Percentiles rank a stretch among this genome's conserved stretches.
Evolutionary conservation across 2,113 vertebrate species (phyloP).

Genomic region (Piaya cayana): DNA sequence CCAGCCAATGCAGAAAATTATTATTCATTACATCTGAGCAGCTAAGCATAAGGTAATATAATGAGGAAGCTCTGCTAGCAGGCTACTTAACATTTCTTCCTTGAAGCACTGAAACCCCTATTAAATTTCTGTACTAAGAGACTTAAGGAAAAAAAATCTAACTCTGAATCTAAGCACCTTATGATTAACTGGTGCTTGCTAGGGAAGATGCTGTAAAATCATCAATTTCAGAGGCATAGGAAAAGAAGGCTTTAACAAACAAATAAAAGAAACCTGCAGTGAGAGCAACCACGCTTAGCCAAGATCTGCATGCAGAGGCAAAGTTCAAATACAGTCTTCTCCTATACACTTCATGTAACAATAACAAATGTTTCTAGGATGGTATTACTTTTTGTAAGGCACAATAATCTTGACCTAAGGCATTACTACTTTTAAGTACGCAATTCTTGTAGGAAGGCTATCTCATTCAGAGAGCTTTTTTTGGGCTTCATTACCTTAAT

Average conservation of each 20-base stretch:
- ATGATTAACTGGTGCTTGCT: constrained; percentile 30
- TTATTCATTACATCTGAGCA: constrained; percentile 38
- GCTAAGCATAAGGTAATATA: constrained; percentile 36
- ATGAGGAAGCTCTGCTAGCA: constrained; percentile 18
- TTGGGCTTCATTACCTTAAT: neutral
- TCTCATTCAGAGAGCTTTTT: neutral
- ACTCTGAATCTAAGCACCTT: constrained; percentile 1
- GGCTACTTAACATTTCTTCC: constrained; percentile 46
- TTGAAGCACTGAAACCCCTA: constrained; percentile 34
- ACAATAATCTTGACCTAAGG: neutral
- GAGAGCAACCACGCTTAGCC: fast-evolving
- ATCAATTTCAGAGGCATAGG: neutral
- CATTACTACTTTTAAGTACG: neutral
- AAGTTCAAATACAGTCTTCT: neutral
- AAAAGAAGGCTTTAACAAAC: neutral
- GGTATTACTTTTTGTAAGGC: neutral
- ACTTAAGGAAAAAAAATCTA: neutral
- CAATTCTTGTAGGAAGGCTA: neutral
- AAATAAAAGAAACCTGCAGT: neutral
- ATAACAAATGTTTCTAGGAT: neutral
- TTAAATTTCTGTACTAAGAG: constrained; percentile 11
- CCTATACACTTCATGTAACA: neutral
- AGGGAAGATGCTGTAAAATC: neutral
- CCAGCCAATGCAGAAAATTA: constrained; percentile 29
- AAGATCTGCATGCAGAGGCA: neutral